Conservation (phyloP, 2,888 invertebrate species). For the Coenonympha arcania region DNA sequence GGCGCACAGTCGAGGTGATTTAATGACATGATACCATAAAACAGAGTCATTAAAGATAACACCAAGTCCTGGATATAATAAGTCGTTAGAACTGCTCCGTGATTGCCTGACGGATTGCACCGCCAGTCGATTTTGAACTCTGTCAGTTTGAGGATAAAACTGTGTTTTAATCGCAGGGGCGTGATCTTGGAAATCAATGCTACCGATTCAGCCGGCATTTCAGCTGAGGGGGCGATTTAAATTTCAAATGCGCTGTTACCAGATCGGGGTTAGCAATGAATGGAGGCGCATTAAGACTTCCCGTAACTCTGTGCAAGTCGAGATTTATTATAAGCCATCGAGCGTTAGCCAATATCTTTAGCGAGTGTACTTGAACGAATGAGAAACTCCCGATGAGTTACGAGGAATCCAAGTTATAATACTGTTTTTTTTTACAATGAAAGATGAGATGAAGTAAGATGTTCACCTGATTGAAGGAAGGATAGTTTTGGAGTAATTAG, state of each 20-base stretch:
- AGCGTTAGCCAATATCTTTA: conserved; percentile 2
- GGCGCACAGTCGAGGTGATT: neutral
- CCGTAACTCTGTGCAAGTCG: neutral
- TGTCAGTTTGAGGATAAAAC: conserved; percentile 3
- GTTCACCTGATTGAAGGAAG: no score
- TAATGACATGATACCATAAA: conserved; percentile 20
- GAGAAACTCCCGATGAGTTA: no score
- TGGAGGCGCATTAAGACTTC: conserved; percentile 33
- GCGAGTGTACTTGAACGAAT: neutral
- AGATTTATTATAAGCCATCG: conserved; percentile 1
- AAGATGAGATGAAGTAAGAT: no score
- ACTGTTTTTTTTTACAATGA: no score
- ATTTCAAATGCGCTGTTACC: conserved; percentile 67
- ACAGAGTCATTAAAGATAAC: conserved; percentile 27
- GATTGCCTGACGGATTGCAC: conserved; percentile 21
- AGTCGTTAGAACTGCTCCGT: conserved; percentile 22
- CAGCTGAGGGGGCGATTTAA: conserved; percentile 59
- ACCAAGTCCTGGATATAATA: conserved; percentile 26
- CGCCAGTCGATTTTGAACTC: conserved; percentile 10
- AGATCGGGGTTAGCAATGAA: conserved; percentile 60
- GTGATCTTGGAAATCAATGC: conserved; percentile 38
- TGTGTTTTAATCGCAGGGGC: conserved; percentile 6
- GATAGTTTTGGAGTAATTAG: no score
- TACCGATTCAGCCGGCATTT: conserved; percentile 42
- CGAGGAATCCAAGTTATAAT: no score